Evolutionary conservation across 2,888 invertebrate genomes (phyloP), one percentile per base, ranked within the genome.

Genomic region (Drosophila aldrichi): DNA sequence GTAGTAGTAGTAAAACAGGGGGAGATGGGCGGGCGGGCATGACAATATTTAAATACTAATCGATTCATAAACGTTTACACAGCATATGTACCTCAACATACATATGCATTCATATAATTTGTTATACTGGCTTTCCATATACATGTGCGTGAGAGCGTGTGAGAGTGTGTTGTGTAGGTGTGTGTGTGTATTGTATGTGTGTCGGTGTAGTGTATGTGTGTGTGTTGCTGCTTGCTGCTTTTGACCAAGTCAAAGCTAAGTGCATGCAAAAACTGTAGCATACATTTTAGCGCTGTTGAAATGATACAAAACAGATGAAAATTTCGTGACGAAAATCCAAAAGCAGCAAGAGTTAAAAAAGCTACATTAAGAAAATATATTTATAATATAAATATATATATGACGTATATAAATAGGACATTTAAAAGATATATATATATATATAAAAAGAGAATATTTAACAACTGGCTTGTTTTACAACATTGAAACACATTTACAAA

Each of bases 51-150:
- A 83, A 89, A 91, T 91, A 91, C 91, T 91, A 91, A 91, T 91
- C 91, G 91, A 91, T 91, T 91, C 91, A 85, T 90, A 69, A 75
- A 80, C 74, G 76, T 80, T 88, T 81, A 78, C 81, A 82, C 70
- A 65, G 62, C 60, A 70, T 71, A 49, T 34, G 44, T 68, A 68
- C 70, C 66, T 48, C 64, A 43, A 71, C 62, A 57, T 32, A 52
- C 62, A 63, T 49, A 70, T 63, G 57, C 55, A 67, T 68, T 68
- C 57, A 55, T 71, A 74, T 64, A 69, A 77, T 80, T 83, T 82
- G 73, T 85, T 84, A 84, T 70, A 63, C 52, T 87, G 89, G 85
- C 89, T 85, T 73, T 87, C 85, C 89, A 85, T 87, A 87, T 86
- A 87, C 82, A 89, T 34, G 71, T 73, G 49, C 48, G 73, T 20